phyloP scores from a whole-genome alignment of 1,140 invertebrate species.

The Globodera rostochiensis region DNA sequence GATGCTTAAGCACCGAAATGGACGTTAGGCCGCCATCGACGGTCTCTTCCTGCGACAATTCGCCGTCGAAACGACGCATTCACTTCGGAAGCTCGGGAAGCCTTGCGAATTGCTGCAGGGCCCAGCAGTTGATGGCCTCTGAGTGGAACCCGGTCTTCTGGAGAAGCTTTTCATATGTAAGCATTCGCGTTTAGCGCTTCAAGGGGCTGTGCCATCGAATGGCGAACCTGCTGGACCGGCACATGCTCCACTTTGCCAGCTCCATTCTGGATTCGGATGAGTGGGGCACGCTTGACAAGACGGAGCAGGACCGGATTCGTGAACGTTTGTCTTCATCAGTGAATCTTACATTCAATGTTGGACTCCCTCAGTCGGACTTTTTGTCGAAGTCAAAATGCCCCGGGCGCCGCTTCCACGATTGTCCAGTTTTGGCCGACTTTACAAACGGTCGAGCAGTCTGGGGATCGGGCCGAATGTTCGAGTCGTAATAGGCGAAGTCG shows the following conservation, averaged over 20 bases:
- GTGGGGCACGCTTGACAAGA: conserved; percentile 46
- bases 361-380: conserved; percentile 55
- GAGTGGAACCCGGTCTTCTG: conserved; percentile 53
- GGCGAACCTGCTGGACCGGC: conserved; percentile 56
- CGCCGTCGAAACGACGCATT: not conserved
- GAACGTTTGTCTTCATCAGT: conserved; percentile 46
- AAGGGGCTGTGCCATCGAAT: conserved; percentile 51
- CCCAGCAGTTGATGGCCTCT: conserved; percentile 23
- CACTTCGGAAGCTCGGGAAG: conserved; percentile 3
- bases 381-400: conserved; percentile 59
- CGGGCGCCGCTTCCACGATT: conserved; percentile 58
- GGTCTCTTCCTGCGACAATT: conserved; percentile 12
- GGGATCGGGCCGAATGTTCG: conserved; percentile 42
- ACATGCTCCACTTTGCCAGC: conserved; percentile 60
- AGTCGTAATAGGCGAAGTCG: not conserved
- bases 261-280: conserved; percentile 58
- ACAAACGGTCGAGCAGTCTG: conserved; percentile 59
- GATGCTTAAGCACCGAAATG: not conserved
- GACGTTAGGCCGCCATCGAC: conserved; percentile 6
- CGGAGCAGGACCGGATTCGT: conserved; percentile 57
- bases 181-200: conserved; percentile 51
- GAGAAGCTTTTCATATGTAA: not conserved
- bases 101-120: not conserved
- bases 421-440: conserved; percentile 57
- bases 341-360: conserved; percentile 16